Percentiles rank a stretch among this genome's conserved stretches.
These are phyloP conservation scores for Tragelaphus oryx DNA, from an alignment of 2,797 vertebrate species.

Conservation along the genomic window DNA sequence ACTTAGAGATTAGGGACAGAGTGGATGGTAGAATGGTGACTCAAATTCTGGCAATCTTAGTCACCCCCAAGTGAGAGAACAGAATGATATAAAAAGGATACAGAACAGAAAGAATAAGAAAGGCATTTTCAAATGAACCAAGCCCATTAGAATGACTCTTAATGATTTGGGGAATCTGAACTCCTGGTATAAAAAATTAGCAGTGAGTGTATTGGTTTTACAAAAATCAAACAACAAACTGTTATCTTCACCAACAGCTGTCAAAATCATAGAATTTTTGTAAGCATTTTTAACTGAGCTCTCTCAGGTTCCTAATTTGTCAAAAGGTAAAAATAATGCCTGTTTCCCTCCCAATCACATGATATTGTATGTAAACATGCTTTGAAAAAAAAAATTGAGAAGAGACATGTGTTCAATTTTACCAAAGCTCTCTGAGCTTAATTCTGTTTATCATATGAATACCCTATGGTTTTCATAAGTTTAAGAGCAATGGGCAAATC, in stretches of 20 bases:
- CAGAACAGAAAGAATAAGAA: not conserved
- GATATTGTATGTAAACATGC: not conserved
- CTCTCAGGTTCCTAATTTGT: not conserved
- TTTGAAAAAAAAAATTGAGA: slow-evolving; percentile 3
- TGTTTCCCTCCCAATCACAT: not conserved
- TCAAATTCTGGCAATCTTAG: not conserved
- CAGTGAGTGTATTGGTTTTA: not conserved
- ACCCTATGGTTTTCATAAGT: not conserved
- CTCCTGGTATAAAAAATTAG: not conserved
- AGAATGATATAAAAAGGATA: not conserved
- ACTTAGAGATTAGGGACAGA: not conserved
- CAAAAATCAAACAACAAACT: not conserved
- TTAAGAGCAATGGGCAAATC: not conserved
- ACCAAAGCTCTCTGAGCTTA: not conserved
- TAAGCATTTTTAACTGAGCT: not conserved
- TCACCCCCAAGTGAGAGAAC: not conserved
- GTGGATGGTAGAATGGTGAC: not conserved
- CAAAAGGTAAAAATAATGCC: not conserved
- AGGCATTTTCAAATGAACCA: not conserved
- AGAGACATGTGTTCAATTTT: not conserved
- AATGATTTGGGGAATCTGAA: not conserved
- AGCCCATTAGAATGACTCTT: not conserved
- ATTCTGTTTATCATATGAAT: not conserved
- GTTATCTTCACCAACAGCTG: not conserved
- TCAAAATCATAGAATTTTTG: not conserved